Evolutionary conservation across 1,140 invertebrate genomes (phyloP), one percentile per base, ranked within the genome.

Genomic region (Lepidostoma basale): DNA sequence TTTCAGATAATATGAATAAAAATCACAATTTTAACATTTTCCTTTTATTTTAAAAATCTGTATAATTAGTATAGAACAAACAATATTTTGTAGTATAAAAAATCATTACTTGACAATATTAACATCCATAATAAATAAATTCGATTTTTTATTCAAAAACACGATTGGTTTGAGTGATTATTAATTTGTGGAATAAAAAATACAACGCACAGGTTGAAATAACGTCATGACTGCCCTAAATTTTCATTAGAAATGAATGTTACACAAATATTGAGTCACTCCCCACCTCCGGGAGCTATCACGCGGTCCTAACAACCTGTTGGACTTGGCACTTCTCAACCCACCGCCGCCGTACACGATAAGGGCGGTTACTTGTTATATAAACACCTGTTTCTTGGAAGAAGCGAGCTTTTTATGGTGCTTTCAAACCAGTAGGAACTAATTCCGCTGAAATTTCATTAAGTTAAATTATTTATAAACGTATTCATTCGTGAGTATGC

Each of bases 241-340:
- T 30, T 2, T 47, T 66, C 30, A 66, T 66, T 39, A 60, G 25
- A 22, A 47, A 58, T 67, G 42, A 56, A 59, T 67, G 65, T 60
- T 22, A 25, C 22, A 67, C 65, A 67, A 60, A 56, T 56, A 59
- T 67, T 25, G 2, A 30, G 58, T 33, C 47, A 20, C 63, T 49
- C 64, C 60, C 58, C 18, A 52, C 62, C 69, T 59, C 69, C 18
- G 28, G 69, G 69, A 71, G 52, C 49, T 60, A 67, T 71, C 69
- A 60, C 40, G 40, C 59, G 47, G 58, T 33, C 63, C 63, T 67
- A 62, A 67, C 69, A 71, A 71, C 69, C 69, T 71, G 69, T 71
- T 71, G 69, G 58, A 70, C 42, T 65, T 62, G 44, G 25, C 25
- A 40, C 64, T 33, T 56, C 56, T 49, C 39, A 52, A 20, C 49